These are phyloP conservation scores for Scomber colias DNA, from an alignment of 2,113 vertebrate genomes.

Conservation along the genomic window DNA sequence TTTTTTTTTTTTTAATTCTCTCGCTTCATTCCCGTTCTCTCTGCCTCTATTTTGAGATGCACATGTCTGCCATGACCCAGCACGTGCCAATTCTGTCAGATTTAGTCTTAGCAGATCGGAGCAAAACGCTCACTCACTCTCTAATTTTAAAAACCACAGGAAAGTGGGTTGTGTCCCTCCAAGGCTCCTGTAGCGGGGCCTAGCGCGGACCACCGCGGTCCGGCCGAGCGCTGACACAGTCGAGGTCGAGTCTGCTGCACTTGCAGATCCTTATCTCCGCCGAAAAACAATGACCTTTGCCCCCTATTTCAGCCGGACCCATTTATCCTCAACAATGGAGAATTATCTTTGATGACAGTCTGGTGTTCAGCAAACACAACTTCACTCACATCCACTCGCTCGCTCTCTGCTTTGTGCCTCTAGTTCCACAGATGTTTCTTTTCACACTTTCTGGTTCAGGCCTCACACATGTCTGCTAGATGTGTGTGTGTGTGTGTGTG, in stretches of 20 bases:
- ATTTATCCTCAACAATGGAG: conserved; percentile 52
- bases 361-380: conserved; percentile 51
- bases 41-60: conserved; percentile 70
- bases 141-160: conserved; percentile 38
- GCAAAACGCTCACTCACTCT: conserved; percentile 21
- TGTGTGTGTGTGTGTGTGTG: conserved; percentile 12
- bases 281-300: conserved; percentile 56
- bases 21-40: conserved; percentile 21
- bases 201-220: background rate
- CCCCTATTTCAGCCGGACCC: conserved; percentile 15
- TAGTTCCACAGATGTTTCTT: conserved; percentile 60
- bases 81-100: conserved; percentile 71
- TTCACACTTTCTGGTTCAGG: conserved; percentile 47
- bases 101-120: conserved; percentile 48
- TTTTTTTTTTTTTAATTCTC: conserved; percentile 3
- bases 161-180: conserved; percentile 46
- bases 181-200: background rate
- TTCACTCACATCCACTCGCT: conserved; percentile 22
- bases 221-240: conserved; percentile 15
- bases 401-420: conserved; percentile 9
- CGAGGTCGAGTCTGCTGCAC: conserved; percentile 34
- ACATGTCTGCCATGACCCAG: conserved; percentile 68
- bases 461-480: conserved; percentile 50
- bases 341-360: conserved; percentile 39
- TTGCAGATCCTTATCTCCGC: conserved; percentile 68